Percentiles rank a stretch among this genome's conserved stretches.
Conservation (phyloP, 2,888 invertebrate genomes). For the Drosophila greeni region DNA sequence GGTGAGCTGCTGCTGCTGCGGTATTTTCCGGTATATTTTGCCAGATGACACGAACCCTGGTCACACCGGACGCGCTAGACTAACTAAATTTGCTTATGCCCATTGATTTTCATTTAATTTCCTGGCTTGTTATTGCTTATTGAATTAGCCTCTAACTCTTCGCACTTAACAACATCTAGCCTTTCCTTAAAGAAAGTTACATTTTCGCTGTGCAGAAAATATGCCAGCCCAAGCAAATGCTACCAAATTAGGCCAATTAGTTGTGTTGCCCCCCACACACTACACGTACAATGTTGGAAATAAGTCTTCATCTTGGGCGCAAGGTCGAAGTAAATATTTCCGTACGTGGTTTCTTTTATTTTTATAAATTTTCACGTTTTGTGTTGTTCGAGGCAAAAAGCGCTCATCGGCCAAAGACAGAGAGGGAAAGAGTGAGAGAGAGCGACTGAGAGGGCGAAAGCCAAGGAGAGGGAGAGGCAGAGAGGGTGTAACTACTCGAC, state of each 20-base stretch:
- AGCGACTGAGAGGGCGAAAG: conserved; percentile 12
- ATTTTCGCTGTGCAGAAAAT: background rate
- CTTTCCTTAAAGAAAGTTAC: background rate
- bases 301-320: conserved; percentile 5
- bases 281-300: conserved; percentile 17
- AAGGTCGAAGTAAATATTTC: conserved; percentile 50
- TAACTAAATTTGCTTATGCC: conserved; percentile 48
- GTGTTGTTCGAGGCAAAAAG: conserved; percentile 35
- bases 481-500: conserved; percentile 48
- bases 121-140: conserved; percentile 7
- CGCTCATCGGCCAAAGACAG: conserved; percentile 34
- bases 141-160: background rate
- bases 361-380: conserved; percentile 41
- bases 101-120: conserved; percentile 68
- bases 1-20: conserved; percentile 7
- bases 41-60: conserved; percentile 26
- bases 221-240: background rate
- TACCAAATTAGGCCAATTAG: conserved; percentile 66
- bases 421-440: conserved; percentile 14
- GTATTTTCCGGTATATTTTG: conserved; percentile 60
- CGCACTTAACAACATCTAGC: background rate
- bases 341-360: conserved; percentile 62
- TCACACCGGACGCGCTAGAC: conserved; percentile 46
- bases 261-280: conserved; percentile 23
- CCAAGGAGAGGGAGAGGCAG: conserved; percentile 13